Evolutionary conservation across 2,888 invertebrate genomes (phyloP).

Genomic region (Cordilura impudica): DNA sequence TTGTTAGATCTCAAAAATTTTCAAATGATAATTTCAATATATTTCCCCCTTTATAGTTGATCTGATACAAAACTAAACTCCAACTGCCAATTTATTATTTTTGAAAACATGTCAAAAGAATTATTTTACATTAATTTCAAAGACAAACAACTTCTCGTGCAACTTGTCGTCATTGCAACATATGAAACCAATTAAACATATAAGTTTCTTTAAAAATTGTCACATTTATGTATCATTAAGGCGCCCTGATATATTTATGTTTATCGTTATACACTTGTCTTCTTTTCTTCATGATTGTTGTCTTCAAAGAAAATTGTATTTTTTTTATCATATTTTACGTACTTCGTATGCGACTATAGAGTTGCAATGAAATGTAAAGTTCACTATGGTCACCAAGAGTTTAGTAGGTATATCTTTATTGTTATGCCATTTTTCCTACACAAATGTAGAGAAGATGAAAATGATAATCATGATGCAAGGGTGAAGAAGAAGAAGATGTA

Average conservation of each 20-base stretch:
- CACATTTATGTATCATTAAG: conserved; percentile 33
- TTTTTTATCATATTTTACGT: conserved; percentile 5
- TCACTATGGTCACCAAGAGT: conserved; percentile 36
- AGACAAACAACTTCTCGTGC: background rate
- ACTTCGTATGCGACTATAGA: background rate
- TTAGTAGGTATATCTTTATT: conserved; percentile 35
- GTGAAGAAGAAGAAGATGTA: background rate
- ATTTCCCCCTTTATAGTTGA: background rate
- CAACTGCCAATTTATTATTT: background rate
- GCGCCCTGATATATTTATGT: conserved; percentile 41
- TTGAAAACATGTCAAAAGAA: background rate
- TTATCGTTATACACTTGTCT: conserved; percentile 23
- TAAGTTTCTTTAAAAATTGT: conserved; percentile 13
- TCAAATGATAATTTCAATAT: background rate
- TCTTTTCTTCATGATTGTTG: conserved; percentile 17
- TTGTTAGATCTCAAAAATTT: too few species aligned
- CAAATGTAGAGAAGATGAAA: conserved; percentile 15
- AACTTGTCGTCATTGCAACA: conserved; percentile 20
- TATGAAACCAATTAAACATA: conserved; percentile 50
- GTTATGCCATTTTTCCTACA: conserved; percentile 25
- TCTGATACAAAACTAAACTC: background rate
- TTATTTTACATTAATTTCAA: background rate
- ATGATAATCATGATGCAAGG: too few species aligned
- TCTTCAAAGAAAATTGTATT: background rate
- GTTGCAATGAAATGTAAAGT: conserved; percentile 13